These are phyloP conservation scores for Metopolophium dirhodum DNA, from an alignment of 1,140 invertebrate species.

Conservation along the genomic window DNA sequence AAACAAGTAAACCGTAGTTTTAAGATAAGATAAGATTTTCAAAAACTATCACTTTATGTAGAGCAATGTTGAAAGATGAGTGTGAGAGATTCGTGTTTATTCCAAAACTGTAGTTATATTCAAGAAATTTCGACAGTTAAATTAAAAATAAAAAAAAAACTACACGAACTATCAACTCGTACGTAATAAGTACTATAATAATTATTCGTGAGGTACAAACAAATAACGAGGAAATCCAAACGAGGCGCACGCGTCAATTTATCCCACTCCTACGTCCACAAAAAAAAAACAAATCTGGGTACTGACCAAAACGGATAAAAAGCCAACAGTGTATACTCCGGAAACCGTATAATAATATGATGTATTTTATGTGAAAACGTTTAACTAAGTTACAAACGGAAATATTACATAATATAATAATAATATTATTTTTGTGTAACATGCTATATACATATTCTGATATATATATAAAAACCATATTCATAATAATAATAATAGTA, in stretches of 20 bases:
- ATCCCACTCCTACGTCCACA: neutral
- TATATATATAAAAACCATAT: neutral
- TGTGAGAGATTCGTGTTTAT: neutral
- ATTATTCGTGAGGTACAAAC: neutral
- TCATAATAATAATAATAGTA: neutral
- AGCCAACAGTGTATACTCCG: neutral
- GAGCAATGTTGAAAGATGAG: neutral
- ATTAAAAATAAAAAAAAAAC: neutral
- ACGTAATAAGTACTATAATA: neutral
- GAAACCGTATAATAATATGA: neutral
- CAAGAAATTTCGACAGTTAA: neutral
- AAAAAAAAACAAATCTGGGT: neutral
- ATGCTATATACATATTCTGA: neutral
- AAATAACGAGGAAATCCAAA: neutral
- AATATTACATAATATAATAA: neutral
- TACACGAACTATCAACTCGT: neutral
- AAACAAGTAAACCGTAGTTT: neutral
- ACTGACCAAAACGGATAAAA: neutral
- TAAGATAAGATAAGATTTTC: neutral
- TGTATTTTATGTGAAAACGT: neutral
- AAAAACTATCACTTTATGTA: neutral
- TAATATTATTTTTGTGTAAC: neutral
- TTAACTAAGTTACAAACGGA: neutral
- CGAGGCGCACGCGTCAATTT: neutral
- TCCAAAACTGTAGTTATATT: neutral